Conservation (phyloP, 2,113 vertebrate species). For the Chitala chitala region DNA sequence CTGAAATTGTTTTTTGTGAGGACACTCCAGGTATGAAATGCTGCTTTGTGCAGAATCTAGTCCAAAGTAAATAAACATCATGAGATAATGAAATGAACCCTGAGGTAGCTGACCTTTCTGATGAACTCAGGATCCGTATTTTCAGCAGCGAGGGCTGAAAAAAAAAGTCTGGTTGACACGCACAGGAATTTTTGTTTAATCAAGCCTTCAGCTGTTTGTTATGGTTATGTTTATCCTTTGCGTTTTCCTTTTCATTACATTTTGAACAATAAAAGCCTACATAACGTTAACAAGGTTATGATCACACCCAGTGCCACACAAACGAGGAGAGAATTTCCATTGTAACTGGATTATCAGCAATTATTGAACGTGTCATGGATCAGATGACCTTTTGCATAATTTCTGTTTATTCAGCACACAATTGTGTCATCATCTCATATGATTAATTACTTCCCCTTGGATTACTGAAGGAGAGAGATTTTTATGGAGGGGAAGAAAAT, state of each 20-base stretch:
- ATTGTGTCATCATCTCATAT: not conserved
- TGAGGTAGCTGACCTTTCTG: conserved; percentile 22
- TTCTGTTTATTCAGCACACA: not conserved
- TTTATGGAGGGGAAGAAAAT: not conserved
- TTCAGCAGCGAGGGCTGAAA: not conserved
- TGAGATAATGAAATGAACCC: conserved; percentile 27
- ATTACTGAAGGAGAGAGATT: not conserved
- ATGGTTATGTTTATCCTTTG: conserved; percentile 1
- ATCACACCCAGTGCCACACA: not conserved
- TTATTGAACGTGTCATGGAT: not conserved
- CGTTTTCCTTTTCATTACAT: not conserved
- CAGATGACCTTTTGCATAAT: not conserved
- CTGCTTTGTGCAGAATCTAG: conserved; percentile 13
- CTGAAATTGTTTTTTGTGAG: not conserved
- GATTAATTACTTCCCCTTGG: conserved; percentile 3
- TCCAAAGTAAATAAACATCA: conserved; percentile 31
- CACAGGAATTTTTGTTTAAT: conserved; percentile 25
- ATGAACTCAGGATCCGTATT: conserved; percentile 16
- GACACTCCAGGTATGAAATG: not conserved
- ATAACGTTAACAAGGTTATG: not conserved
- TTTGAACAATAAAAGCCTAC: not conserved
- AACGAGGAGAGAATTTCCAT: not conserved
- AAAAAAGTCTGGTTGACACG: conserved; percentile 23
- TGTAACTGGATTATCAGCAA: not conserved
- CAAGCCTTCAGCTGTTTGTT: conserved; percentile 22